Percentiles rank a stretch among this genome's conserved stretches.
These are phyloP conservation scores for Harpagoxenus sublaevis DNA, from an alignment of 2,888 invertebrate species.

Conservation along the genomic window DNA sequence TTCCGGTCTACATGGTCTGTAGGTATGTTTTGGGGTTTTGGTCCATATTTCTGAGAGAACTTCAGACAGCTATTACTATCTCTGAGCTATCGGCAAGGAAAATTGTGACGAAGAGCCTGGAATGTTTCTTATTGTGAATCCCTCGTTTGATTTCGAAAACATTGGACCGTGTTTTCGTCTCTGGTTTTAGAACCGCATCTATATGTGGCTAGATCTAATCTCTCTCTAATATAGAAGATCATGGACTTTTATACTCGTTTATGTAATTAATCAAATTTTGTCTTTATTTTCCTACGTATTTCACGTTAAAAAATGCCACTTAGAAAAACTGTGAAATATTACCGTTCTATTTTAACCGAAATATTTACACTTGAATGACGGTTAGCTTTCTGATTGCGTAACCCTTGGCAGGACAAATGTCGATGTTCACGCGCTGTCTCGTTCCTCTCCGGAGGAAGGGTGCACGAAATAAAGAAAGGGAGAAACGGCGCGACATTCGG, in stretches of 20 bases:
- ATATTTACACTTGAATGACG: background rate
- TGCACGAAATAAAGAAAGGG: slow-evolving; percentile 40
- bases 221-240: background rate
- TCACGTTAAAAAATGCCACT: background rate
- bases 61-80: slow-evolving; percentile 52
- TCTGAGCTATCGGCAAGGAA: slow-evolving; percentile 44
- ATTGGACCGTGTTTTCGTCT: background rate
- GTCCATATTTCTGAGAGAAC: slow-evolving; percentile 38
- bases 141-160: slow-evolving; percentile 24
- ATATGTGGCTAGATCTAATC: background rate
- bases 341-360: background rate
- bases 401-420: slow-evolving; percentile 42
- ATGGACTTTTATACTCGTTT: background rate
- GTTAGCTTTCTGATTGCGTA: slow-evolving; percentile 25
- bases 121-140: slow-evolving; percentile 38
- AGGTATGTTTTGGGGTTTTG: slow-evolving; percentile 59
- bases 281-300: background rate
- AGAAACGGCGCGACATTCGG: slow-evolving; percentile 45
- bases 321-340: background rate
- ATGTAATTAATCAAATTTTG: background rate
- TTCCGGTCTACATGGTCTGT: slow-evolving; percentile 60
- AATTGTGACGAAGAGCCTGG: slow-evolving; percentile 41
- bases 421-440: slow-evolving; percentile 40
- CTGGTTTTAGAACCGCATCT: background rate
- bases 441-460: slow-evolving; percentile 1